A percentile compares a stretch with the other conserved stretches of the same genome.
phyloP scores from a whole-genome alignment of 2,797 vertebrate species.

The Clarias fuscus region DNA sequence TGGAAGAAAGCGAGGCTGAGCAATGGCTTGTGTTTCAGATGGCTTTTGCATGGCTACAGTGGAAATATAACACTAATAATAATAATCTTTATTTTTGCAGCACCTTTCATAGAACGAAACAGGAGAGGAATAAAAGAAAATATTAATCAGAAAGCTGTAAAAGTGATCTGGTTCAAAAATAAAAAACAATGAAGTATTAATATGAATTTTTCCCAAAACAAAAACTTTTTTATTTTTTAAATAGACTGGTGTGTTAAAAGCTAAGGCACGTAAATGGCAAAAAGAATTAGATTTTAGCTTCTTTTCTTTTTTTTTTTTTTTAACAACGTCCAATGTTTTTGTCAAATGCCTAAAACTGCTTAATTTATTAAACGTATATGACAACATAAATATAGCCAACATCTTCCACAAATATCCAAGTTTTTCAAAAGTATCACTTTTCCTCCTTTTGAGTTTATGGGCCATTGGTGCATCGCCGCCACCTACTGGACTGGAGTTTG shows the following conservation, averaged over 20 bases:
- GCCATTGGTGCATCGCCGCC: too few species aligned
- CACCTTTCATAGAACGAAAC: not conserved
- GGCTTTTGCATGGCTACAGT: slow-evolving; percentile 21
- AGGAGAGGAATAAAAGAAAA: not conserved
- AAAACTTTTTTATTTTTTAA: not conserved
- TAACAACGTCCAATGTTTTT: too few species aligned
- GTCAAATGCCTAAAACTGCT: too few species aligned
- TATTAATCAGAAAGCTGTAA: not conserved
- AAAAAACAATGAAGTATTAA: slow-evolving; percentile 1
- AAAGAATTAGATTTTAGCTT: not conserved
- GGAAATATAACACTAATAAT: slow-evolving; percentile 14
- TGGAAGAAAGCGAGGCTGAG: slow-evolving; percentile 20
- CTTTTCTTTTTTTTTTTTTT: too few species aligned
- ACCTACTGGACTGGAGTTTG: too few species aligned
- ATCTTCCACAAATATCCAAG: too few species aligned
- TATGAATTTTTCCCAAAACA: not conserved
- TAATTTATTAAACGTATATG: too few species aligned
- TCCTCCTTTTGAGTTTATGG: too few species aligned
- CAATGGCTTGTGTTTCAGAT: slow-evolving; percentile 23
- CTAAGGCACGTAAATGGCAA: not conserved
- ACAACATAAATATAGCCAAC: too few species aligned
- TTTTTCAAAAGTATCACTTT: too few species aligned
- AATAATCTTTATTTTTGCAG: slow-evolving; percentile 13
- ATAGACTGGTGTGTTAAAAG: not conserved
- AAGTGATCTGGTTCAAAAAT: not conserved